phyloP scores from a whole-genome alignment of 2,113 vertebrate species.

The Sclerurus mexicanus region DNA sequence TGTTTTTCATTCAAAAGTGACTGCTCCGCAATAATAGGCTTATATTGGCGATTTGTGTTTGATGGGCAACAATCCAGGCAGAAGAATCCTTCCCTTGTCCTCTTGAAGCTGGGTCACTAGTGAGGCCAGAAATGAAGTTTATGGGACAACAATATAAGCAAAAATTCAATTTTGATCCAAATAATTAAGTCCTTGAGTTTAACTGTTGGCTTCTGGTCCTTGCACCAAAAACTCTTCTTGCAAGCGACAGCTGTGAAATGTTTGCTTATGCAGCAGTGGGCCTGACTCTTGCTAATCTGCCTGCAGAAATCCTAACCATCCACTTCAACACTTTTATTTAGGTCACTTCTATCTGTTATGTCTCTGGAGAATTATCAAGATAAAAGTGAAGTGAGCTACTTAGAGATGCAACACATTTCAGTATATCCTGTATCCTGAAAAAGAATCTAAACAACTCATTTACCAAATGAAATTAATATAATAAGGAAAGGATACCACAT shows the following conservation, averaged over 20 bases:
- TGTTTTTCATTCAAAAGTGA: background rate
- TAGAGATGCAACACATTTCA: background rate
- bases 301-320: background rate
- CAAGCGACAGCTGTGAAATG: background rate
- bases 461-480: background rate
- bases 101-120: background rate
- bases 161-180: background rate
- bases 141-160: background rate
- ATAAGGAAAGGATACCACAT: background rate
- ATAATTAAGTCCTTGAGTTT: background rate
- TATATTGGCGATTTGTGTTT: background rate
- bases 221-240: background rate
- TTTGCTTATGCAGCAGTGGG: background rate
- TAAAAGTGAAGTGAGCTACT: background rate
- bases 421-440: background rate
- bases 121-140: background rate
- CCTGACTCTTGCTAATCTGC: background rate
- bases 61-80: background rate
- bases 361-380: background rate
- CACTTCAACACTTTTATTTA: background rate
- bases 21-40: background rate
- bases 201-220: background rate
- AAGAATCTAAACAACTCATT: background rate
- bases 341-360: background rate
- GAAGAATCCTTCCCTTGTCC: background rate